Base-by-base conservation (phyloP, 2,797 vertebrate species). In the Aselliscus stoliczkanus region DNA sequence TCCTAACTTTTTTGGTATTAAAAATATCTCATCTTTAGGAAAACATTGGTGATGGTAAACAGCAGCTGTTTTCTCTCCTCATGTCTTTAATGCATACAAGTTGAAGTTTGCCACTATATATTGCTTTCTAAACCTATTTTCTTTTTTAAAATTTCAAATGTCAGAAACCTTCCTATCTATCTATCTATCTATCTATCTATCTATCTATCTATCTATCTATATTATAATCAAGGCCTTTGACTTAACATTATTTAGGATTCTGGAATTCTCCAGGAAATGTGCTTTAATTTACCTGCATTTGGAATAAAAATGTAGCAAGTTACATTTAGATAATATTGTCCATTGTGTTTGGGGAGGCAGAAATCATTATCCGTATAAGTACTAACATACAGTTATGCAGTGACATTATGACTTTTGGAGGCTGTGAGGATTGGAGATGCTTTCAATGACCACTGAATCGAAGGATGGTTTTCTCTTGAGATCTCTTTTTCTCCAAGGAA, bases 381-480 rank as follows among this genome's bases (percentile, higher is more conserved):
- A 29, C 47, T 72, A 76, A 9, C 37, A 18, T 1, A 17, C 17
- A 92, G 5, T 92, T 47, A 31, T 29, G 13, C 31, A 50, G 79
- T 77, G 60, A 81, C 18, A n/a, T 88, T 88, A 13, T 52, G 31
- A 81, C 23, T 21, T 58, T 39, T 23, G 10, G 67, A 25, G 20
- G 12, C 76, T 85, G 94, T 73, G 42, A 85, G 87, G 72, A 65
- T 60, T 4, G 31, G 39, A 79, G 20, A n/a, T 23, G 60, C 39
- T 81, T 11, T 12, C 5, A 5, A 52, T 44, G 81, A 56, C 18
- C 23, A 29, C 27, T 23, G 52, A 92, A 58, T 86, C n/a, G 42
- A 65, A 75, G 60, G 39, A 27, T 5, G 0, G 70, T 52, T 94
- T 96, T 81, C 88, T 95, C 69, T 62, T 69, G 50, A 58, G 31